These are phyloP conservation scores for Sisor rabdophorus DNA, from an alignment of 2,113 vertebrate species.

Conservation along the genomic window DNA sequence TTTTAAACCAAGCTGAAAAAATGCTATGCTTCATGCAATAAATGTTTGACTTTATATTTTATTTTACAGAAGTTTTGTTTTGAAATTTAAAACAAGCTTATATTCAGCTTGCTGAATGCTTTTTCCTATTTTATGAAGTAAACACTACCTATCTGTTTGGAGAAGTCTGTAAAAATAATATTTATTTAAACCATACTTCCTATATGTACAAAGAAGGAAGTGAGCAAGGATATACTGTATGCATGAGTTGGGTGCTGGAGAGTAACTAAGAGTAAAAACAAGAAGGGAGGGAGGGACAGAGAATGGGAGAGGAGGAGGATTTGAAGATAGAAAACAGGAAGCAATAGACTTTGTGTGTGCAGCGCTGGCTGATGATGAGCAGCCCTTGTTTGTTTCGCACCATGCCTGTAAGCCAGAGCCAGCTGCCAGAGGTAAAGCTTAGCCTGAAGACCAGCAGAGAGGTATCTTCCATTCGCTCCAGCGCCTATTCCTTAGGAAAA, in stretches of 20 bases:
- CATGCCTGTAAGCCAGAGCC: conserved; percentile 65
- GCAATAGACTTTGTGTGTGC: conserved; percentile 51
- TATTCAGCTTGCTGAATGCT: neutral
- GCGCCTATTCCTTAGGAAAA: conserved; percentile 52
- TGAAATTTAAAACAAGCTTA: too few species aligned
- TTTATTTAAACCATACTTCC: neutral
- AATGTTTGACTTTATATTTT: neutral
- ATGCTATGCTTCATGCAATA: neutral
- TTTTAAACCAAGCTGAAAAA: conserved; percentile 16
- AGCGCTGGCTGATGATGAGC: conserved; percentile 64
- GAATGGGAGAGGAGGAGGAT: conserved; percentile 21
- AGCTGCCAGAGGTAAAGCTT: conserved; percentile 70
- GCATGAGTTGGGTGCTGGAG: conserved; percentile 40
- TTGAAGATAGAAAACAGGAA: conserved; percentile 44
- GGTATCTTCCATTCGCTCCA: conserved; percentile 39
- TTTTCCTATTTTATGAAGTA: neutral
- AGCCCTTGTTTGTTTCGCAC: conserved; percentile 71
- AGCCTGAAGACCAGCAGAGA: conserved; percentile 69
- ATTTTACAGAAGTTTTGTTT: neutral
- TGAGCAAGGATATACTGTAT: conserved; percentile 39
- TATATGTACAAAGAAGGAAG: conserved; percentile 14
- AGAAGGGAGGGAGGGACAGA: neutral
- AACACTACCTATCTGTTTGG: neutral
- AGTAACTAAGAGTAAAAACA: conserved; percentile 33
- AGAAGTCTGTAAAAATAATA: neutral